Conservation (phyloP, 2,113 vertebrate genomes). For the Triplophysa rosa region DNA sequence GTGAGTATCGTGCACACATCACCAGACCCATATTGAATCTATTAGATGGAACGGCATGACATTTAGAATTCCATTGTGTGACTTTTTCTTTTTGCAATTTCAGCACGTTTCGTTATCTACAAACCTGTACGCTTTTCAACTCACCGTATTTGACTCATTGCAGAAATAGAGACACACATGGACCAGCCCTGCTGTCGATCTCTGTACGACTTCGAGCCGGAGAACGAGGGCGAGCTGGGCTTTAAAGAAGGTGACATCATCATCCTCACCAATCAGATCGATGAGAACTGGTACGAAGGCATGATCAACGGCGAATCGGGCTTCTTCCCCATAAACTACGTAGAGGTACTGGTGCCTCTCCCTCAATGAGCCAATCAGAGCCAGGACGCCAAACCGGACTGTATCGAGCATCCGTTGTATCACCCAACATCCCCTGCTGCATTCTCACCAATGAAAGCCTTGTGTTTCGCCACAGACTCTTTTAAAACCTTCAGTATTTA, state of each 20-base stretch:
- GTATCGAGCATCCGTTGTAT: slow-evolving; percentile 32
- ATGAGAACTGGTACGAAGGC: slow-evolving; percentile 97
- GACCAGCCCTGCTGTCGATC: slow-evolving; percentile 93
- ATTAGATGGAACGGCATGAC: too few relatives aligned
- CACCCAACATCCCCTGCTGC: slow-evolving; percentile 65
- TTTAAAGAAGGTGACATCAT: slow-evolving; percentile 96
- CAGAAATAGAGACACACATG: slow-evolving; percentile 78
- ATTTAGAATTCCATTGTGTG: too few relatives aligned
- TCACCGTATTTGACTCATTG: neutral
- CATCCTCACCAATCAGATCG: slow-evolving; percentile 91
- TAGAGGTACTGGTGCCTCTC: slow-evolving; percentile 88
- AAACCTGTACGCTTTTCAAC: neutral
- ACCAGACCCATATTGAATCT: too few relatives aligned
- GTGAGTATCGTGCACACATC: slow-evolving; percentile 58
- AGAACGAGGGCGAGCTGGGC: slow-evolving; percentile 92
- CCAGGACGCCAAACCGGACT: neutral
- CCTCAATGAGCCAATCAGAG: slow-evolving; percentile 76
- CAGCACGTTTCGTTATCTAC: neutral
- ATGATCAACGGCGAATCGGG: slow-evolving; percentile 86
- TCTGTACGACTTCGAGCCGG: slow-evolving; percentile 91
- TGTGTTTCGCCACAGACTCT: slow-evolving; percentile 73
- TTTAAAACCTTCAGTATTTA: slow-evolving; percentile 80
- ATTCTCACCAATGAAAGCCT: slow-evolving; percentile 76
- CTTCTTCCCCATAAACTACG: slow-evolving; percentile 95
- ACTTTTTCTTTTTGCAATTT: too few relatives aligned